These are phyloP conservation scores for Drosophila trapezifrons DNA, from an alignment of 1,140 invertebrate species.

Conservation along the genomic window DNA sequence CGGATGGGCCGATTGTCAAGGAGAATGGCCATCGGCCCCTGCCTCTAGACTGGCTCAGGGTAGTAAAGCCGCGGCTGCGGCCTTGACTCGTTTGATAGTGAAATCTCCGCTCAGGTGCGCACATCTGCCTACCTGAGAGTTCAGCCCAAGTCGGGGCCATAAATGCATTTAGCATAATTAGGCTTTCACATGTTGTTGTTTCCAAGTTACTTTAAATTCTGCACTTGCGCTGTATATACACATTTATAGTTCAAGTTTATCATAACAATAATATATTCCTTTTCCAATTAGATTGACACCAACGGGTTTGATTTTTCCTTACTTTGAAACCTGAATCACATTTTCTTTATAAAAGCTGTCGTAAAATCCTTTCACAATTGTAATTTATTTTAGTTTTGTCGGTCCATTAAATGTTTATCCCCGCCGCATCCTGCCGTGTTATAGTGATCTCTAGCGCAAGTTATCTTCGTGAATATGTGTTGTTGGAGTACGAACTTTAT, in stretches of 20 bases:
- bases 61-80: constrained; percentile 31
- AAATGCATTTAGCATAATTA: neutral
- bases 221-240: too few relatives aligned
- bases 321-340: neutral
- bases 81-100: constrained; percentile 43
- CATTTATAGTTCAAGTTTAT: too few relatives aligned
- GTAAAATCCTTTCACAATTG: neutral
- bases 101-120: constrained; percentile 33
- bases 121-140: neutral
- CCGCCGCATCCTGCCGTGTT: neutral
- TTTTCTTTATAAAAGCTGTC: neutral
- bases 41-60: constrained; percentile 17
- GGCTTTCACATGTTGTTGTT: neutral
- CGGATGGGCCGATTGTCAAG: constrained; percentile 49
- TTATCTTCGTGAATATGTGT: too few relatives aligned
- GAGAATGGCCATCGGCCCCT: constrained; percentile 25
- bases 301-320: neutral
- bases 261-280: too few relatives aligned
- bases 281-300: neutral
- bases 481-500: too few relatives aligned
- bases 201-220: neutral
- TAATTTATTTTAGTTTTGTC: too few relatives aligned
- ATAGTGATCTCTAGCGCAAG: neutral
- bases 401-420: neutral
- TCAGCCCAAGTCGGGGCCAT: neutral